Evolutionary conservation across 2,797 vertebrate species (phyloP).

Genomic region (Naso thynnoides): DNA sequence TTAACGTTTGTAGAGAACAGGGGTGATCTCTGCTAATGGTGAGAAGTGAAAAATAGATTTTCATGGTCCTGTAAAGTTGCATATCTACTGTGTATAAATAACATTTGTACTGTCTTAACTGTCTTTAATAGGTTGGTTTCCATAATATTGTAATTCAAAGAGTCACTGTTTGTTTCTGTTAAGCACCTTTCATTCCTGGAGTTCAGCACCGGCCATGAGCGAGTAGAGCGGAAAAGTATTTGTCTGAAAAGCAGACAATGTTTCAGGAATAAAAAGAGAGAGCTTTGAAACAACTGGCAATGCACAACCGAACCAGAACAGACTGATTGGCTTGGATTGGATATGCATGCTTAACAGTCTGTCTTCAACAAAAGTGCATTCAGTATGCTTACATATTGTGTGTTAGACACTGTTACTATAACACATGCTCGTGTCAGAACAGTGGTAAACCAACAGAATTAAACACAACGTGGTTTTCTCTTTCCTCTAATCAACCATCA

Average conservation of each 20-base stretch:
- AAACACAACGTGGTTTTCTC: conserved; percentile 19
- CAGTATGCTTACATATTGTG: conserved; percentile 14
- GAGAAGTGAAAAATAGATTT: too few relatives aligned
- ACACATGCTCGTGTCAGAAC: conserved; percentile 1
- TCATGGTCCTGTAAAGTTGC: too few relatives aligned
- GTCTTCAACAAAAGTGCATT: conserved; percentile 12
- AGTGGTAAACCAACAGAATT: conserved; percentile 43
- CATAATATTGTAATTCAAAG: conserved; percentile 12
- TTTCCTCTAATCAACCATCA: conserved; percentile 65
- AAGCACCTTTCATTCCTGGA: conserved; percentile 48
- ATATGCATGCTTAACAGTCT: conserved; percentile 12
- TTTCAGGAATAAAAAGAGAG: conserved; percentile 24
- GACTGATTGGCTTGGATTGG: conserved; percentile 40
- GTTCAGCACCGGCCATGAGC: conserved; percentile 33
- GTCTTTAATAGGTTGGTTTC: not conserved
- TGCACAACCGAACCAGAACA: conserved; percentile 15
- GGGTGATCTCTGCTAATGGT: too few relatives aligned
- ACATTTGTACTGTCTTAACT: not conserved
- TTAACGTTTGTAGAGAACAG: too few relatives aligned
- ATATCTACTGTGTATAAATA: not conserved
- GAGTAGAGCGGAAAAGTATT: conserved; percentile 59
- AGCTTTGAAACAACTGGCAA: conserved; percentile 26
- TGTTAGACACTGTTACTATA: conserved; percentile 29
- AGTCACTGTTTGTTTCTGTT: conserved; percentile 24
- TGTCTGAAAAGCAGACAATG: conserved; percentile 57